Conservation (phyloP, 2,888 invertebrate species). For the Molanna angustata region DNA sequence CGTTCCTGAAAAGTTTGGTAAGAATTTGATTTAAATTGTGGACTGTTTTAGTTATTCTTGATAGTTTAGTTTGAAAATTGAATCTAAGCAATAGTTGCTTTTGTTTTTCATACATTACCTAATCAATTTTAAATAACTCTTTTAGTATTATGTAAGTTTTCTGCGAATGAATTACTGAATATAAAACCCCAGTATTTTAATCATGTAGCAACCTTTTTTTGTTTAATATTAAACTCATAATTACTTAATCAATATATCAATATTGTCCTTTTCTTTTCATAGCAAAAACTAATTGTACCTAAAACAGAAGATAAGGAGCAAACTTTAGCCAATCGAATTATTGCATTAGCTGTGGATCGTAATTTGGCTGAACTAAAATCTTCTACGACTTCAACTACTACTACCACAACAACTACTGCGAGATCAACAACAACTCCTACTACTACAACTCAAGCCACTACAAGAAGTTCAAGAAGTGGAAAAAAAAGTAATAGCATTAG, state of each 20-base stretch:
- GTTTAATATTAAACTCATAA: too few species aligned
- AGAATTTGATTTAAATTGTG: conserved; percentile 32
- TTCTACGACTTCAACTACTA: conserved; percentile 37
- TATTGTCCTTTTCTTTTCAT: too few species aligned
- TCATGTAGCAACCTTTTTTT: too few species aligned
- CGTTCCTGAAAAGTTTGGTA: conserved; percentile 61
- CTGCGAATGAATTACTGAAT: too few species aligned
- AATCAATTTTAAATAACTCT: too few species aligned
- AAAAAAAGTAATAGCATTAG: conserved; percentile 32
- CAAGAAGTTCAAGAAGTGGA: conserved; percentile 30
- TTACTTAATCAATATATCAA: too few species aligned
- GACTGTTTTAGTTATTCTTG: too few species aligned
- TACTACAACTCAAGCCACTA: conserved; percentile 24
- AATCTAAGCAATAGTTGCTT: too few species aligned
- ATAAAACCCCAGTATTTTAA: too few species aligned
- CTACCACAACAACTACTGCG: conserved; percentile 28
- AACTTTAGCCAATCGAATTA: conserved; percentile 53
- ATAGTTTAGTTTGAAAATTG: too few species aligned
- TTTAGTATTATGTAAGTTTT: too few species aligned
- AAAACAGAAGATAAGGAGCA: conserved; percentile 48
- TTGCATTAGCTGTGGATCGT: conserved; percentile 54
- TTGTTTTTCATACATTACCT: too few species aligned
- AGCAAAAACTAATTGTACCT: conserved; percentile 50
- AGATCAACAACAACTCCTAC: conserved; percentile 32
- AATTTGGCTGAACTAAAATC: conserved; percentile 39